phyloP scores from a whole-genome alignment of 2,113 vertebrate species.

The Oreochromis niloticus region DNA sequence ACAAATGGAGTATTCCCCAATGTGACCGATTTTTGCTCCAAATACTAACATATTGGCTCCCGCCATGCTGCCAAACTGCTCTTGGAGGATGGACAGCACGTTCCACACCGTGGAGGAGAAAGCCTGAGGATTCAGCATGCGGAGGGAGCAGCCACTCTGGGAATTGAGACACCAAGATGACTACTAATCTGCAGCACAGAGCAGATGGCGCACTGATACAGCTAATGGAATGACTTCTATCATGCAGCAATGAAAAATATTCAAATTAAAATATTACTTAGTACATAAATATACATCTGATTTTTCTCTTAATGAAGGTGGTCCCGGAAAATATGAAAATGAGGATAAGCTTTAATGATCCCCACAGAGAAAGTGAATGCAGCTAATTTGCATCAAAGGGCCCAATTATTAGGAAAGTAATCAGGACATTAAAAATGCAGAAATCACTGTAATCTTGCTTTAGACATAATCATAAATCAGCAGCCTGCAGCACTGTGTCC shows the following conservation, averaged over 20 bases:
- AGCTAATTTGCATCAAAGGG: neutral
- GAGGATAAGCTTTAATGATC: neutral
- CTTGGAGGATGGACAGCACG: slow-evolving; percentile 88
- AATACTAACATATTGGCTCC: slow-evolving; percentile 83
- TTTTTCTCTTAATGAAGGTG: neutral
- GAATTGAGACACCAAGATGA: neutral
- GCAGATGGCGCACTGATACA: neutral
- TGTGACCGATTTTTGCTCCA: neutral
- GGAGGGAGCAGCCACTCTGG: slow-evolving; percentile 87
- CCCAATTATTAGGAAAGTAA: neutral
- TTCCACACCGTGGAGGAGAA: slow-evolving; percentile 87
- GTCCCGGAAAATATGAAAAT: neutral
- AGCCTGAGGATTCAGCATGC: slow-evolving; percentile 89
- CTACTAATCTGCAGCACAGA: neutral
- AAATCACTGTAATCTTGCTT: neutral
- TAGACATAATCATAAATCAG: neutral
- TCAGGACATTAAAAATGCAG: neutral
- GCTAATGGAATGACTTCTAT: neutral
- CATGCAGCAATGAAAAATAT: neutral
- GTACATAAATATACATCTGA: neutral
- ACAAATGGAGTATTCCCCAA: neutral
- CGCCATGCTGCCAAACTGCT: slow-evolving; percentile 91
- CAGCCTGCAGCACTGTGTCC: neutral
- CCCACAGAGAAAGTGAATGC: neutral
- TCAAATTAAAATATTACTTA: neutral